A percentile compares a stretch with the other conserved stretches of the same genome.
Conservation (phyloP, 2,113 vertebrate species). For the Etheostoma cragini region DNA sequence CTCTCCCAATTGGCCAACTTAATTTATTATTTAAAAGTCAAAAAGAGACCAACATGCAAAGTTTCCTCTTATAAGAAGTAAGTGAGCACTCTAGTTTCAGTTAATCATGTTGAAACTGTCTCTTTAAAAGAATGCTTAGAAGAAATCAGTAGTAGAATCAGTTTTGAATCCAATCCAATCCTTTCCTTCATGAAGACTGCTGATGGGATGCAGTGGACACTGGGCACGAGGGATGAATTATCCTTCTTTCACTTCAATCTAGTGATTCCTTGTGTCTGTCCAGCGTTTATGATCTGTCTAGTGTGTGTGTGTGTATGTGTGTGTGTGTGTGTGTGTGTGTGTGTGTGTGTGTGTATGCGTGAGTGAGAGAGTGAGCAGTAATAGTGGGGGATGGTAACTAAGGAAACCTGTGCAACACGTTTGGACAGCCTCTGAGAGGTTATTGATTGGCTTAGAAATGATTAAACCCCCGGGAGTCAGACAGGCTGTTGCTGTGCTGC, state of each 20-base stretch:
- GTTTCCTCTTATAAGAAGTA: neutral
- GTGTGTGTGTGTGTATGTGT: constrained; percentile 21
- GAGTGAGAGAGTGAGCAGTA: too few species aligned
- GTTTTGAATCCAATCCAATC: neutral
- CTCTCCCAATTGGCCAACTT: neutral
- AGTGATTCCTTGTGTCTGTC: constrained; percentile 23
- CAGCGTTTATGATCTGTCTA: constrained; percentile 3
- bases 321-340: constrained; percentile 13
- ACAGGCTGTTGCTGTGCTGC: constrained; percentile 46
- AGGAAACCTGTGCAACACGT: constrained; percentile 49
- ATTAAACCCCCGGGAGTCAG: constrained; percentile 53
- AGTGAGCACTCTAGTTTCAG: too few species aligned
- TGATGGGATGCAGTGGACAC: neutral
- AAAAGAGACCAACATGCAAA: neutral
- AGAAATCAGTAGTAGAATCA: neutral
- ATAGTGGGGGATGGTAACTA: constrained; percentile 42
- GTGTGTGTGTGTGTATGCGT: too few species aligned
- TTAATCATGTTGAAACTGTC: neutral
- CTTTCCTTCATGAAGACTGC: neutral
- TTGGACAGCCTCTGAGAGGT: constrained; percentile 55
- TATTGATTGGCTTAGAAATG: constrained; percentile 71
- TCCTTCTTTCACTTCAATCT: neutral
- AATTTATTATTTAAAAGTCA: neutral
- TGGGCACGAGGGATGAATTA: constrained; percentile 8
- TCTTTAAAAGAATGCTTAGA: neutral